phyloP scores from a whole-genome alignment of 2,113 vertebrate species.

The Panurus biarmicus region DNA sequence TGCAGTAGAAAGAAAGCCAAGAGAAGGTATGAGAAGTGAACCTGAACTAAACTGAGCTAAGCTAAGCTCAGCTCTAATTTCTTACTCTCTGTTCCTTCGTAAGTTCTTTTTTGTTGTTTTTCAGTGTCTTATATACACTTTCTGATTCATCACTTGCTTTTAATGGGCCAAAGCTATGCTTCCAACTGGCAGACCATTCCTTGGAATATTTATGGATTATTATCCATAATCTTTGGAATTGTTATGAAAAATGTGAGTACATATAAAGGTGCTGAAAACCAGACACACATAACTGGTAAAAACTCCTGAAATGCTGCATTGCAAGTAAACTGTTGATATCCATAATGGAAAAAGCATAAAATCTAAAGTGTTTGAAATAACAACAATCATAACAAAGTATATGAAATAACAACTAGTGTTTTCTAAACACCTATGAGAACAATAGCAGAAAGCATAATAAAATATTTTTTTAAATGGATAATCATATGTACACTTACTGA shows the following conservation, averaged over 20 bases:
- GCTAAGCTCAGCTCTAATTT: not conserved
- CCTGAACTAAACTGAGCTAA: not conserved
- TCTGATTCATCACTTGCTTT: not conserved
- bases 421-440: not conserved
- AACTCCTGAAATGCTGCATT: not conserved
- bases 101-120: not conserved
- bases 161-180: not conserved
- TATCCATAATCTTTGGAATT: not conserved
- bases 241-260: not conserved
- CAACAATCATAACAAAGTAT: not conserved
- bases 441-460: not conserved
- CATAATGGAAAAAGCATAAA: not conserved
- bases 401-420: not conserved
- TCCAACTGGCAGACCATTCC: not conserved
- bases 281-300: not conserved
- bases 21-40: not conserved
- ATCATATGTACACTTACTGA: not conserved
- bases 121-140: not conserved
- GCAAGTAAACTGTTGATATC: not conserved
- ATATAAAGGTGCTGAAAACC: not conserved
- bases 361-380: not conserved
- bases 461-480: not conserved
- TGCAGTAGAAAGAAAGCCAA: not conserved
- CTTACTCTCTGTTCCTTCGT: not conserved
- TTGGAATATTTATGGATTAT: not conserved